Percentiles rank a stretch among this genome's conserved stretches.
Evolutionary conservation across 2,888 invertebrate genomes (phyloP).

Genomic region (Chrysomela aeneicollis): DNA sequence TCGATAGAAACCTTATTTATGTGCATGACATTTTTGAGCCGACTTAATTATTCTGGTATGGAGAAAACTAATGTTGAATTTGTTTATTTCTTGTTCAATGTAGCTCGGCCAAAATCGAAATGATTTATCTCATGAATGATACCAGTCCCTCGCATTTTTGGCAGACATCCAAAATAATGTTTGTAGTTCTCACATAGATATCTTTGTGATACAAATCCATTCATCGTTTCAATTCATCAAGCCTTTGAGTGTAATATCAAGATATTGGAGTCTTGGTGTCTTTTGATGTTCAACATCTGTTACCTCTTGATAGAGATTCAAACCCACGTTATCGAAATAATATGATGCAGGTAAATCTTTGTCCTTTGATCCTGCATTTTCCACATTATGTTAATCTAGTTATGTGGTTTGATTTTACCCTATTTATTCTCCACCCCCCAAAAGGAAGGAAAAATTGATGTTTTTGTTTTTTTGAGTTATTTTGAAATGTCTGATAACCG

Average conservation of each 20-base stretch:
- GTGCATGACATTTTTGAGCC: background rate
- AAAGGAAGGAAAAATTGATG: too few species aligned
- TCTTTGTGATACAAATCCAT: background rate
- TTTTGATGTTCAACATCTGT: too few species aligned
- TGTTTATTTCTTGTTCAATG: background rate
- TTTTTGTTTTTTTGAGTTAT: too few species aligned
- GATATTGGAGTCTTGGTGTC: background rate
- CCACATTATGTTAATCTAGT: too few species aligned
- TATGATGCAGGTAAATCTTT: too few species aligned
- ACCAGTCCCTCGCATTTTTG: conserved; percentile 6
- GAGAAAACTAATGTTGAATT: background rate
- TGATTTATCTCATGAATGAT: conserved; percentile 3
- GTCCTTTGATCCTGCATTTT: too few species aligned
- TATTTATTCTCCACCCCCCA: too few species aligned
- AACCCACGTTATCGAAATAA: background rate
- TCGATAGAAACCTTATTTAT: background rate
- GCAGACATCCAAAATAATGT: background rate
- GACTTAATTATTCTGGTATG: background rate
- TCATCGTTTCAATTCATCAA: background rate
- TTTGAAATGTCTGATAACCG: too few species aligned
- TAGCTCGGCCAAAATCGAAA: background rate
- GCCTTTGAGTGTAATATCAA: background rate
- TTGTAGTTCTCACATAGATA: too few species aligned
- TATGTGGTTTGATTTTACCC: too few species aligned
- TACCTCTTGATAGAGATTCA: too few species aligned